Conservation (phyloP, 2,797 vertebrate genomes). For the Buceros bicornis region DNA sequence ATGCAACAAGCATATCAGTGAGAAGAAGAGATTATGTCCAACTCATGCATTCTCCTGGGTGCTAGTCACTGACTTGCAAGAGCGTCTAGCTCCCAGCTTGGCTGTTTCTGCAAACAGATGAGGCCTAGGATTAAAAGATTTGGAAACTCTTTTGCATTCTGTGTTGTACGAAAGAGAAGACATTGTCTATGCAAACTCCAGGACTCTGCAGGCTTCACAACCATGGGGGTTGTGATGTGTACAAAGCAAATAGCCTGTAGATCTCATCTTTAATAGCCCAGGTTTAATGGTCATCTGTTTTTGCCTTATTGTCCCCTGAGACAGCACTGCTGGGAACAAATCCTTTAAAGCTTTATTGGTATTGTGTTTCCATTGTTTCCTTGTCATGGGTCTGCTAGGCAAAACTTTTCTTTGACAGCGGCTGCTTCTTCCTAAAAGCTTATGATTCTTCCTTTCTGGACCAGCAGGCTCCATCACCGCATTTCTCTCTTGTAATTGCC, state of each 20-base stretch:
- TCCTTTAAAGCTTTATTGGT: neutral
- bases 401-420: conserved; percentile 66
- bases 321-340: neutral
- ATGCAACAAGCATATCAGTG: neutral
- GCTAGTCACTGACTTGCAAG: neutral
- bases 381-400: conserved; percentile 18
- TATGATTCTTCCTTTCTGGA: conserved; percentile 44
- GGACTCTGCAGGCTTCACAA: neutral
- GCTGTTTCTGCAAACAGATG: neutral
- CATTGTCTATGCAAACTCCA: neutral
- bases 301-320: neutral
- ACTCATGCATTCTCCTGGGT: neutral
- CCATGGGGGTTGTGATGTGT: neutral
- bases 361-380: conserved; percentile 56
- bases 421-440: conserved; percentile 76
- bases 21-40: neutral
- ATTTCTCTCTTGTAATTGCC: conserved; percentile 77
- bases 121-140: neutral
- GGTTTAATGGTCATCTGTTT: neutral
- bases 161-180: neutral
- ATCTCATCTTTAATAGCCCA: neutral
- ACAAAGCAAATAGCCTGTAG: neutral
- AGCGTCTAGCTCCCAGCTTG: neutral
- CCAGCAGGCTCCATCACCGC: conserved; percentile 78
- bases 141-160: neutral